Evolutionary conservation across 2,888 invertebrate species (phyloP).

Genomic region (Andricus curvator): DNA sequence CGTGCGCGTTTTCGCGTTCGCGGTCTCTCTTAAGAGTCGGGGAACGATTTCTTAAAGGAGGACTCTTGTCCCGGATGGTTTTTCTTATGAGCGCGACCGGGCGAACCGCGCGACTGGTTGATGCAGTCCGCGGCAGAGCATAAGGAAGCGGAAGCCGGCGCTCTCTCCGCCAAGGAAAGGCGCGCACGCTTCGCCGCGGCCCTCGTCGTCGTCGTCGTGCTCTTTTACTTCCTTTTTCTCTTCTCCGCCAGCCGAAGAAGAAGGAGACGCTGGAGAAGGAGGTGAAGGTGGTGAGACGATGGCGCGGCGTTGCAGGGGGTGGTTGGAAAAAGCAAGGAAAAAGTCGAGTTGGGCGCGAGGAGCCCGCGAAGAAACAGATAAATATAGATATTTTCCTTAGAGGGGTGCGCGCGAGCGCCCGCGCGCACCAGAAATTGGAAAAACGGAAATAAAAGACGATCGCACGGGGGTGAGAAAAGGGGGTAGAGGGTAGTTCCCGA

Average conservation of each 20-base stretch:
- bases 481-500: slow-evolving; percentile 52
- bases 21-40: slow-evolving; percentile 44
- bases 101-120: slow-evolving; percentile 77
- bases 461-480: slow-evolving; percentile 58
- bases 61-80: slow-evolving; percentile 47
- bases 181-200: slow-evolving; percentile 77
- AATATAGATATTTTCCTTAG: slow-evolving; percentile 75
- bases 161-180: slow-evolving; percentile 74
- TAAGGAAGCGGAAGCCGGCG: slow-evolving; percentile 78
- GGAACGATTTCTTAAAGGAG: not conserved
- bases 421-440: slow-evolving; percentile 73
- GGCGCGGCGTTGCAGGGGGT: slow-evolving; percentile 41
- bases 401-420: slow-evolving; percentile 56
- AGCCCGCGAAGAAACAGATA: slow-evolving; percentile 75
- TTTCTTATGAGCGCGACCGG: slow-evolving; percentile 76
- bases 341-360: slow-evolving; percentile 50
- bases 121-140: slow-evolving; percentile 77
- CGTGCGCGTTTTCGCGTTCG: slow-evolving; percentile 42
- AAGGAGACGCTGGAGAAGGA: slow-evolving; percentile 52
- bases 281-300: slow-evolving; percentile 54
- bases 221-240: slow-evolving; percentile 68
- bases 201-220: slow-evolving; percentile 68
- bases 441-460: slow-evolving; percentile 77
- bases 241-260: slow-evolving; percentile 58
- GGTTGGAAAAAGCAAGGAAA: slow-evolving; percentile 42